A percentile compares a stretch with the other conserved stretches of the same genome.
Evolutionary conservation across 1,140 invertebrate genomes (phyloP).

Genomic region (Mya arenaria): DNA sequence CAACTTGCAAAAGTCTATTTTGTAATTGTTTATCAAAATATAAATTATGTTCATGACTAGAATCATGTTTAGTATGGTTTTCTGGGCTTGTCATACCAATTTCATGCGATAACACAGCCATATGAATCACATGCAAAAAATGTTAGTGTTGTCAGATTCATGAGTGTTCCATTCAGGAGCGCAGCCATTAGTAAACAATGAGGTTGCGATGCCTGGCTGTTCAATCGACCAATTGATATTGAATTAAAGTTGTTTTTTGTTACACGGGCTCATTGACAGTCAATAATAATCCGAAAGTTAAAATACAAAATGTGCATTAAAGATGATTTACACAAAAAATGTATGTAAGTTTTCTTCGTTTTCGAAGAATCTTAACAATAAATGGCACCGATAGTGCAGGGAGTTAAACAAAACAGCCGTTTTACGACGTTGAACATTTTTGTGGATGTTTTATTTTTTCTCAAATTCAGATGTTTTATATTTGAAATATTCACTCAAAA

Average conservation of each 20-base stretch:
- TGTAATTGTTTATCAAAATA: slow-evolving; percentile 70
- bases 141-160: not conserved
- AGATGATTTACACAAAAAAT: no score
- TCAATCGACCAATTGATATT: no score
- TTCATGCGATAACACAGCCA: slow-evolving; percentile 53
- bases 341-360: no score
- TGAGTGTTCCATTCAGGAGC: not conserved
- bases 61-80: slow-evolving; percentile 56
- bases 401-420: not conserved
- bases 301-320: no score
- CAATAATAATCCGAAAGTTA: no score
- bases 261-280: no score
- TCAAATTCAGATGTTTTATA: not conserved
- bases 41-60: slow-evolving; percentile 68
- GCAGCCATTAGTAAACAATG: slow-evolving; percentile 53
- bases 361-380: no score
- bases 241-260: no score
- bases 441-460: not conserved
- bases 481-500: not conserved
- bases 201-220: slow-evolving; percentile 48
- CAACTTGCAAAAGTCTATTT: slow-evolving; percentile 68
- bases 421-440: slow-evolving; percentile 1
- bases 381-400: not conserved
- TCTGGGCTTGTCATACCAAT: slow-evolving; percentile 61
- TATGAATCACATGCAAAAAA: not conserved